Percentiles rank a stretch among this genome's conserved stretches.
These are phyloP conservation scores for Jaculus jaculus DNA, from an alignment of 2,113 vertebrate genomes.

Conservation along the genomic window DNA sequence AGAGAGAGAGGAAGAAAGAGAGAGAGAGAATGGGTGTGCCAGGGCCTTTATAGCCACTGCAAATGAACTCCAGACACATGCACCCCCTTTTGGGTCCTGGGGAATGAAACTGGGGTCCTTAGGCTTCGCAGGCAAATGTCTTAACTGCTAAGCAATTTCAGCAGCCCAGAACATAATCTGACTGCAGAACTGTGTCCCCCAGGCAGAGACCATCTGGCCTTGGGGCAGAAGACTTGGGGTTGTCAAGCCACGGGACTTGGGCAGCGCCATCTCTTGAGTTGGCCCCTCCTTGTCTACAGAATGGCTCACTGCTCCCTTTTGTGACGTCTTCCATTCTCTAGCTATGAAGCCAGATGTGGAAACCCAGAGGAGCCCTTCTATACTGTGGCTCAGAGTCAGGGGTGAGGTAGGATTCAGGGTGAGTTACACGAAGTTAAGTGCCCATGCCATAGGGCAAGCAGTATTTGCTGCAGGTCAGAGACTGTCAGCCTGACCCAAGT, in stretches of 20 bases:
- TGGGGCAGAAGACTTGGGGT: background rate
- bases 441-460: rapidly evolving
- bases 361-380: background rate
- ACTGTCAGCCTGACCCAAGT: background rate
- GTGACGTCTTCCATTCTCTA: background rate
- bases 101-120: too few relatives aligned
- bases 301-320: background rate
- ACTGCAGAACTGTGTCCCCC: background rate
- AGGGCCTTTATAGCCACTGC: too few relatives aligned
- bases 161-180: too few relatives aligned
- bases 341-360: background rate
- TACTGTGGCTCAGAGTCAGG: background rate
- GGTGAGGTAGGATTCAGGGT: background rate
- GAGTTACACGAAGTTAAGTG: rapidly evolving
- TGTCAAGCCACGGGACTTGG: background rate
- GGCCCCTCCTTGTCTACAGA: background rate
- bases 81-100: too few relatives aligned
- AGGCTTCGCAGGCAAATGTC: too few relatives aligned
- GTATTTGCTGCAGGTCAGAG: background rate
- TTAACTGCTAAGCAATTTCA: too few relatives aligned
- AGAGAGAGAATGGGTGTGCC: too few relatives aligned
- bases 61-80: too few relatives aligned
- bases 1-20: too few relatives aligned
- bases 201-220: background rate
- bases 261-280: background rate